Percentiles rank a stretch among this genome's conserved stretches.
phyloP scores from a whole-genome alignment of 2,113 vertebrate genomes.

The Pagrus major region DNA sequence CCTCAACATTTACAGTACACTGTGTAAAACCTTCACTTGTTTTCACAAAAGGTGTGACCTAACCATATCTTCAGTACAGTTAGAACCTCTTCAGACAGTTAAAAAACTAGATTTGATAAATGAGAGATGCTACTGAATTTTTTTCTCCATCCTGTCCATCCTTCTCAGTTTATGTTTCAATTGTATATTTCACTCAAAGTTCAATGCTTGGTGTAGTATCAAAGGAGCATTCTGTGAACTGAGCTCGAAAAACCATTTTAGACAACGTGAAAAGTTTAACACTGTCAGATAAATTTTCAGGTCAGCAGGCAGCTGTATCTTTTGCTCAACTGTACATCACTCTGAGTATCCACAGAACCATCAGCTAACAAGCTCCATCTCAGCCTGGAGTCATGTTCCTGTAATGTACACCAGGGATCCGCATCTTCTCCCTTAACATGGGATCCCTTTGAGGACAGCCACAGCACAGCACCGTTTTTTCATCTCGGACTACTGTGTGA shows the following conservation, averaged over 20 bases:
- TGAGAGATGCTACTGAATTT: background rate
- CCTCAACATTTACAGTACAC: no score
- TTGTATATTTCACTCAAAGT: background rate
- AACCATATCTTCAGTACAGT: background rate
- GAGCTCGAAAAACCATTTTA: background rate
- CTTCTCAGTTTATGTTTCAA: background rate
- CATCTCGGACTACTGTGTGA: conserved; percentile 56
- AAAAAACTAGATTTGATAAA: background rate
- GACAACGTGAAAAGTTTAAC: conserved; percentile 9
- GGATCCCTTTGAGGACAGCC: conserved; percentile 44
- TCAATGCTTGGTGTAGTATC: background rate
- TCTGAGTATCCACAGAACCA: conserved; percentile 11
- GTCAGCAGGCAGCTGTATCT: conserved; percentile 17
- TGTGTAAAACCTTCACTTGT: no score
- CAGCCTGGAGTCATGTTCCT: conserved; percentile 45
- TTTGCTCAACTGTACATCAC: conserved; percentile 22
- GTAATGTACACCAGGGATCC: conserved; percentile 42
- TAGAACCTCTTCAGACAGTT: background rate
- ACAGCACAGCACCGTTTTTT: conserved; percentile 42
- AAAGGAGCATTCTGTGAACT: background rate
- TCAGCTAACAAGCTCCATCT: conserved; percentile 56
- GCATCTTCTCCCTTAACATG: conserved; percentile 17
- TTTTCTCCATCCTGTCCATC: background rate
- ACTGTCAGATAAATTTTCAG: background rate
- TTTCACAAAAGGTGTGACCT: no score